Percentiles rank a stretch among this genome's conserved stretches.
These are phyloP conservation scores for Alexandromys fortis DNA, from an alignment of 2,113 vertebrate species.

Conservation along the genomic window DNA sequence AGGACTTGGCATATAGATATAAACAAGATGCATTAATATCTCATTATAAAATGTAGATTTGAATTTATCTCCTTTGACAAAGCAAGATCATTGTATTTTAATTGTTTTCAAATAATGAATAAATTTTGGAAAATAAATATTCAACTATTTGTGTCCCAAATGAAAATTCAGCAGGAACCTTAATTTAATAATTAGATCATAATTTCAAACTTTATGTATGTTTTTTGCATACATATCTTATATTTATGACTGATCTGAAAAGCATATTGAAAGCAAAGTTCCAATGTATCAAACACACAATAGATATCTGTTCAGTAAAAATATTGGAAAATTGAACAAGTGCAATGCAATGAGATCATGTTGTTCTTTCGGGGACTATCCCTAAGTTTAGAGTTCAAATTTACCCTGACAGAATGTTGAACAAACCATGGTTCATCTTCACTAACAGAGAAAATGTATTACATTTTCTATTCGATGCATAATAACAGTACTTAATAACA, in stretches of 20 bases:
- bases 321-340: neutral
- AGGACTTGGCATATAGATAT: neutral
- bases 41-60: neutral
- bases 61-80: neutral
- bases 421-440: constrained; percentile 14
- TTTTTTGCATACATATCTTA: neutral
- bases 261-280: neutral
- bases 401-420: neutral
- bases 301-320: neutral
- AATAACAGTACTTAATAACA: constrained; percentile 34
- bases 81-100: neutral
- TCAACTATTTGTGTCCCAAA: neutral
- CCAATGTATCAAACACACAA: neutral
- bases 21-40: neutral
- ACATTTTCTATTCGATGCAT: constrained; percentile 30
- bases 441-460: constrained; percentile 40
- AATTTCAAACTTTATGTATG: neutral
- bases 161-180: neutral
- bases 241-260: neutral
- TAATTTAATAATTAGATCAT: neutral
- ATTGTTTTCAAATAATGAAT: neutral
- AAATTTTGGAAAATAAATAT: neutral
- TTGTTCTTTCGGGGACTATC: neutral
- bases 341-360: neutral
- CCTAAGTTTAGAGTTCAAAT: neutral